Evolutionary conservation across 2,888 invertebrate genomes (phyloP).

Genomic region (Melanotus villosus): DNA sequence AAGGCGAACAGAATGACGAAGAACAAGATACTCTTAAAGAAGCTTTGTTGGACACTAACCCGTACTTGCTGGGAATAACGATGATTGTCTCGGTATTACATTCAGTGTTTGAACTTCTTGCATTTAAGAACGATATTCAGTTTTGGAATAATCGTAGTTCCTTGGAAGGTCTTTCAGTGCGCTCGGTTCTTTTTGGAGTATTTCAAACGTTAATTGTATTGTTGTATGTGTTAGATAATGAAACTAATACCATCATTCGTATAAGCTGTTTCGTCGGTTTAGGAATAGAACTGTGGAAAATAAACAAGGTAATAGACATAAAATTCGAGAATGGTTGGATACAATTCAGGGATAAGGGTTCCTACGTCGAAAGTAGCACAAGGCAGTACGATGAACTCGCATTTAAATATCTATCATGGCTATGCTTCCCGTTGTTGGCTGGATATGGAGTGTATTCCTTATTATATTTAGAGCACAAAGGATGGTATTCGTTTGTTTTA

Average conservation of each 20-base stretch:
- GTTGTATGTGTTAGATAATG: slow-evolving; percentile 97
- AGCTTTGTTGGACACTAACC: slow-evolving; percentile 96
- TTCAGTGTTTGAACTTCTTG: slow-evolving; percentile 97
- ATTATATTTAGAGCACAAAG: slow-evolving; percentile 96
- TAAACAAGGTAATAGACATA: slow-evolving; percentile 94
- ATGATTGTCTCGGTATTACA: slow-evolving; percentile 94
- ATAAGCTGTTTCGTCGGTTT: slow-evolving; percentile 96
- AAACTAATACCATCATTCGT: slow-evolving; percentile 96
- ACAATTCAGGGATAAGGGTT: slow-evolving; percentile 92
- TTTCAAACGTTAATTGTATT: slow-evolving; percentile 97
- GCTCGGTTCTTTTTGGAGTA: slow-evolving; percentile 98
- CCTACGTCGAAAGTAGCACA: slow-evolving; percentile 95
- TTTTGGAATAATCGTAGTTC: slow-evolving; percentile 99
- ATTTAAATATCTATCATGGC: slow-evolving; percentile 97
- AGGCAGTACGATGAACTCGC: slow-evolving; percentile 95
- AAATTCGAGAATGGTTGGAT: slow-evolving; percentile 85
- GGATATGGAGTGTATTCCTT: slow-evolving; percentile 97
- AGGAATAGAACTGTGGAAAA: slow-evolving; percentile 98
- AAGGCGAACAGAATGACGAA: slow-evolving; percentile 86
- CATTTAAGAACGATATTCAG: slow-evolving; percentile 99
- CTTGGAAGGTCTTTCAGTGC: slow-evolving; percentile 96
- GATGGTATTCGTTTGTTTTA: slow-evolving; percentile 99
- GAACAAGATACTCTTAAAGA: slow-evolving; percentile 94
- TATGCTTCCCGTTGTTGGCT: slow-evolving; percentile 91
- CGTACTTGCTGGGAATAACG: slow-evolving; percentile 93